phyloP scores from a whole-genome alignment of 2,888 invertebrate genomes.

The Syritta pipiens region DNA sequence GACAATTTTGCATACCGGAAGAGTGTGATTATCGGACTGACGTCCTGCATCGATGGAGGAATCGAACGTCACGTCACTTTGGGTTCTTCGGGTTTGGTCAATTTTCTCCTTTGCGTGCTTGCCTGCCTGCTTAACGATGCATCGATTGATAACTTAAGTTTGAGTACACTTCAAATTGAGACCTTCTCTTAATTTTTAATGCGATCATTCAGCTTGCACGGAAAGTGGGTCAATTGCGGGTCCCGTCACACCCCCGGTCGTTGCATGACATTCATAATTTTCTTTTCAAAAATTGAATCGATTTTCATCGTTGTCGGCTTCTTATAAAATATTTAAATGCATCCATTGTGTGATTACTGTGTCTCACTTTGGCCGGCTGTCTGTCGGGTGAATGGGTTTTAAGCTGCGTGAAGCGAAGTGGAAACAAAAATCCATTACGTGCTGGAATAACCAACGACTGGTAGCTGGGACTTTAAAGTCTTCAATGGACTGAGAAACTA shows the following conservation, averaged over 20 bases:
- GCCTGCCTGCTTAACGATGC: no score
- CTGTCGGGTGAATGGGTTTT: no score
- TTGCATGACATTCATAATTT: constrained; percentile 23
- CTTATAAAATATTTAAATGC: constrained; percentile 26
- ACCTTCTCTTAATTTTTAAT: no score
- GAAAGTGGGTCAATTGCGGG: no score
- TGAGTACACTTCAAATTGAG: no score
- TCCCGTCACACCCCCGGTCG: background rate
- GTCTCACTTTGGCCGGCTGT: no score
- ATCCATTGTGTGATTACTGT: constrained; percentile 25
- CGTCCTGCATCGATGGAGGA: no score
- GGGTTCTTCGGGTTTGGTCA: background rate
- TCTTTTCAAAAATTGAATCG: constrained; percentile 28
- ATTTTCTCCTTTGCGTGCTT: background rate
- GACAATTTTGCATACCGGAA: background rate
- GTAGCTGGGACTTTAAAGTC: background rate
- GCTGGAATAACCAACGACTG: constrained; percentile 6
- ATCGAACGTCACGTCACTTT: no score
- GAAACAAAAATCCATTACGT: constrained; percentile 28
- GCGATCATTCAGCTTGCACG: no score
- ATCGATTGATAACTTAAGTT: no score
- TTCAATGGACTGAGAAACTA: background rate
- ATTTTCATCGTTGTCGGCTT: background rate
- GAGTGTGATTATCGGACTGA: background rate
- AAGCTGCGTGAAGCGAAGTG: constrained; percentile 21